Base-by-base conservation (phyloP, 2,888 invertebrate species). In the Automeris io region DNA sequence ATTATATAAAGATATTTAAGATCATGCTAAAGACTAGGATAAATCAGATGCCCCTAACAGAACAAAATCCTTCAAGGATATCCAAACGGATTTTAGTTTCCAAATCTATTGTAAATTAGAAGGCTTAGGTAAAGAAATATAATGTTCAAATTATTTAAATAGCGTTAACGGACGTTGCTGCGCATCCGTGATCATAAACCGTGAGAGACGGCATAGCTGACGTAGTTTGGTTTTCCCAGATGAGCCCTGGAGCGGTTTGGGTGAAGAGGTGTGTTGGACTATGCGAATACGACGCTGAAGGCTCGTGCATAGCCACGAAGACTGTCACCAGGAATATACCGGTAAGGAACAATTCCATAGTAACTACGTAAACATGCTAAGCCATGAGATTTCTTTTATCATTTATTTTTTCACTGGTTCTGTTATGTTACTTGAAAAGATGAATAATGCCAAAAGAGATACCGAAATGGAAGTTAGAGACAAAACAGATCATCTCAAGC, bases 231-330 rank as follows among this genome's bases (percentile, higher is more conserved):
- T 68, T 72, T 77, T 70, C 71, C 68, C 77, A 86, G 85, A 68
- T 85, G 47, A 76, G 60, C 42, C 85, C 85, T 2, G 68, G 76
- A 29, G 72, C 78, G 3, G 78, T 82, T 42, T 86, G 85, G 85
- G 78, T 85, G 37, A 82, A 82, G 48, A 64, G 79, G 7, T 86
- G 85, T 53, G 74, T 78, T 37, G 85, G 85, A 5, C 70, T 82
- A 35, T 85, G 85, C 59, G 76, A 77, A 57, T 73, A 64, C 46
- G 71, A 68, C 24, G 63, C 59, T 40, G 56, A 58, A 1, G 77
- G 73, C 35, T 66, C 72, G 39, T 86, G 85, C 55, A 61, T 73
- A 24, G 58, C 82, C 24, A 67, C 62, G 2, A 69, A 67, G 36
- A 71, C 61, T 7, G 59, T 42, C 42, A 63, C 51, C 33, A 62